Conservation (phyloP, 2,888 invertebrate genomes). For the Lepidochitona cinerea region DNA sequence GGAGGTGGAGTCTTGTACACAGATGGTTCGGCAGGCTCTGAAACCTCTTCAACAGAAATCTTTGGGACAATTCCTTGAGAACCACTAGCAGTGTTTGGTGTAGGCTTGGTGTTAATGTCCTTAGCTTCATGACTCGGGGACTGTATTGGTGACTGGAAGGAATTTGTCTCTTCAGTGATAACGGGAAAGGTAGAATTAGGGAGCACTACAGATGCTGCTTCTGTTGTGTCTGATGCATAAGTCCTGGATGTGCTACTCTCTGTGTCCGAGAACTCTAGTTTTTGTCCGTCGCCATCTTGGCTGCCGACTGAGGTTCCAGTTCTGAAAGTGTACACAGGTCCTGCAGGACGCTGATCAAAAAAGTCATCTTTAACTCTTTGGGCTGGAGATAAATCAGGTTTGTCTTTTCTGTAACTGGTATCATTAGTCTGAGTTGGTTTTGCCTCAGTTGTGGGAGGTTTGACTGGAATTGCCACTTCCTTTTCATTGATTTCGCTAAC, state of each 20-base stretch:
- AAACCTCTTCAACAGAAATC: neutral
- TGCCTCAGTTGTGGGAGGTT: neutral
- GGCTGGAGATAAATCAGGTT: neutral
- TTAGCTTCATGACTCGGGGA: neutral
- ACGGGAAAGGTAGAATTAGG: neutral
- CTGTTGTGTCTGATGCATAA: neutral
- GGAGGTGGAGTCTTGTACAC: too few species aligned
- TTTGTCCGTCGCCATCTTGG: slow-evolving; percentile 19
- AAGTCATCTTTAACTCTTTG: neutral
- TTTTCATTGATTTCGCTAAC: neutral
- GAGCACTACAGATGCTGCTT: neutral
- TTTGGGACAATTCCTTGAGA: neutral
- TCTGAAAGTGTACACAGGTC: neutral
- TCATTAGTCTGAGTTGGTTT: neutral
- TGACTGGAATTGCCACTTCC: neutral
- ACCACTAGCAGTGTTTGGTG: neutral
- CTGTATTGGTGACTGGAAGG: too few species aligned
- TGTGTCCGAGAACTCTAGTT: slow-evolving; percentile 4
- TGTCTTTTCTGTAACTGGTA: neutral
- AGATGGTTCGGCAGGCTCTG: too few species aligned
- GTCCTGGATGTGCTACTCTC: neutral
- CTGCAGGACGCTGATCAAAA: slow-evolving; percentile 11
- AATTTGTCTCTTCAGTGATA: neutral
- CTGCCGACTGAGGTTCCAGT: neutral
- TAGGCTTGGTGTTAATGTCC: neutral